A percentile compares a stretch with the other conserved stretches of the same genome.
phyloP scores from a whole-genome alignment of 1,140 invertebrate species.

The Hylyphantes graminicola region DNA sequence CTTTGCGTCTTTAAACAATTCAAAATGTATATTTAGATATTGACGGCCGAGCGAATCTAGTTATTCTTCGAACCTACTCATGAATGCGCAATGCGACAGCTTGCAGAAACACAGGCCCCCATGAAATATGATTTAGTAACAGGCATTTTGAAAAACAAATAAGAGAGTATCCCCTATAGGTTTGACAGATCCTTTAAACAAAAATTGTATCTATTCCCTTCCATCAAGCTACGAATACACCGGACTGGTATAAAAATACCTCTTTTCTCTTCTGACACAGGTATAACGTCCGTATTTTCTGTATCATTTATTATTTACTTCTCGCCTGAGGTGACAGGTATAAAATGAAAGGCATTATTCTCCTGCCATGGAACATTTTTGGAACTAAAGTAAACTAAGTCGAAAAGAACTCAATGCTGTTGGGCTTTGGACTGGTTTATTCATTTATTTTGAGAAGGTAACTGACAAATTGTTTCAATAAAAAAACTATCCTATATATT shows the following conservation, averaged over 20 bases:
- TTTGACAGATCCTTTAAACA: slow-evolving; percentile 26
- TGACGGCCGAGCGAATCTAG: too few species aligned
- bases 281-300: slow-evolving; percentile 42
- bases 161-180: slow-evolving; percentile 4
- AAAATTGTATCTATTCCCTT: slow-evolving; percentile 31
- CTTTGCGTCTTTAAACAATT: too few species aligned
- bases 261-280: slow-evolving; percentile 15
- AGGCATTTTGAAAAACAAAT: slow-evolving; percentile 26
- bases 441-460: too few species aligned
- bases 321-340: slow-evolving; percentile 48
- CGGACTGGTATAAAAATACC: slow-evolving; percentile 16
- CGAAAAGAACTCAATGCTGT: slow-evolving; percentile 5
- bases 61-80: too few species aligned
- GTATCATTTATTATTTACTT: slow-evolving; percentile 55
- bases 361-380: slow-evolving; percentile 16
- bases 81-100: too few species aligned
- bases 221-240: slow-evolving; percentile 37
- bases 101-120: too few species aligned
- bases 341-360: slow-evolving; percentile 57
- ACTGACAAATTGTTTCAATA: too few species aligned
- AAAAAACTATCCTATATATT: too few species aligned
- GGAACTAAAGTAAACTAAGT: slow-evolving; percentile 21
- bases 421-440: too few species aligned
- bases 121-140: slow-evolving; percentile 2
- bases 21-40: too few species aligned